phyloP scores from a whole-genome alignment of 2,113 vertebrate species.

The Myrmecophaga tridactyla region DNA sequence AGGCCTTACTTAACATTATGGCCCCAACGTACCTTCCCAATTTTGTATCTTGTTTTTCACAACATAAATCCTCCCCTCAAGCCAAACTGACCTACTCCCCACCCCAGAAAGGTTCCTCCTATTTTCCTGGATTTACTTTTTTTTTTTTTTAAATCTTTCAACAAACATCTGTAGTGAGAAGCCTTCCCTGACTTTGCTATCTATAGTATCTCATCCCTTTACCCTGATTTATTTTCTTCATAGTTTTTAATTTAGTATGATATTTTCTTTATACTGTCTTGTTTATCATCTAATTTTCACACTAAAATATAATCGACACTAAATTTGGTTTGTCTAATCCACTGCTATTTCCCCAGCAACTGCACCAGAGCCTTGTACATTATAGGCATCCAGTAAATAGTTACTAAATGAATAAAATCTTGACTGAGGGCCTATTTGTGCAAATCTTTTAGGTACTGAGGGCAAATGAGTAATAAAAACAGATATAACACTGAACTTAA shows the following conservation, averaged over 20 bases:
- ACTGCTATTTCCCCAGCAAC: background rate
- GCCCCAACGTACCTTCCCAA: background rate
- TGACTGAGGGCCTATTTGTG: background rate
- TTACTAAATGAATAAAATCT: slow-evolving; percentile 18
- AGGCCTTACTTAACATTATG: background rate
- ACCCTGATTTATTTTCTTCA: background rate
- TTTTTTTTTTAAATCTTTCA: slow-evolving; percentile 37
- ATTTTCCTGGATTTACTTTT: slow-evolving; percentile 30
- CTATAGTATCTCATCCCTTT: background rate
- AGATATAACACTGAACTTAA: background rate
- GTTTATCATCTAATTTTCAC: background rate
- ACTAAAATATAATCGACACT: background rate
- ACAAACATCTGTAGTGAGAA: background rate
- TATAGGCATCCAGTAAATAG: background rate
- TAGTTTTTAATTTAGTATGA: background rate
- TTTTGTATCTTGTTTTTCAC: background rate
- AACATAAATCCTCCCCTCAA: too few species aligned
- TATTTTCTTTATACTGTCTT: background rate
- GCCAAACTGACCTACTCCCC: too few species aligned
- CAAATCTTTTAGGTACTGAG: background rate
- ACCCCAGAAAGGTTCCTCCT: background rate
- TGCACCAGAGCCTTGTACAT: background rate
- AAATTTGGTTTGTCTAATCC: background rate
- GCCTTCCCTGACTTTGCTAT: background rate
- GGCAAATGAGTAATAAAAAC: slow-evolving; percentile 14